phyloP scores from a whole-genome alignment of 2,888 invertebrate genomes.

The Baronia brevicornis region DNA sequence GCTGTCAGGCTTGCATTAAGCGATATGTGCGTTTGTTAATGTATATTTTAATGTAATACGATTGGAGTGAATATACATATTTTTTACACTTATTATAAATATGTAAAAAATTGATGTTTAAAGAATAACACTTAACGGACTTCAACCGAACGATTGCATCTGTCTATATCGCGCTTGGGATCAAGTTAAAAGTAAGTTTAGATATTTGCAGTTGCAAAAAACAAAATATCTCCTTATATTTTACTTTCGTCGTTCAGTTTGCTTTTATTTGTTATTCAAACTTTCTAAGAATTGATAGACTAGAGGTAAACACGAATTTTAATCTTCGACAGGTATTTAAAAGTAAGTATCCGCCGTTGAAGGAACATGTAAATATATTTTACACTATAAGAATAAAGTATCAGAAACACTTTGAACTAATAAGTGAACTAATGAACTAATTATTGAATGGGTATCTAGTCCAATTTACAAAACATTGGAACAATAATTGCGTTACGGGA shows the following conservation, averaged over 20 bases:
- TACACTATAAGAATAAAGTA: constrained; percentile 33
- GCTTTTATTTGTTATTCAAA: constrained; percentile 7
- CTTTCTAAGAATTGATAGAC: constrained; percentile 33
- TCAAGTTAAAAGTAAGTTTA: constrained; percentile 72
- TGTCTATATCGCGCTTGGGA: constrained; percentile 71
- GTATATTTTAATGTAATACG: constrained; percentile 29
- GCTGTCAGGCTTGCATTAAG: constrained; percentile 43
- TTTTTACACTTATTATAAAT: constrained; percentile 6
- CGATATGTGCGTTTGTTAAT: constrained; percentile 28
- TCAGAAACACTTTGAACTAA: constrained; percentile 10
- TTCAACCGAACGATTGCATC: constrained; percentile 31
- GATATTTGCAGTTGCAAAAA: constrained; percentile 7
- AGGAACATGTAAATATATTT: constrained; percentile 52
- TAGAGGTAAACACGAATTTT: constrained; percentile 50
- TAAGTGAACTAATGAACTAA: too few relatives aligned
- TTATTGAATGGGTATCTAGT: too few relatives aligned
- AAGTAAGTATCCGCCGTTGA: constrained; percentile 37
- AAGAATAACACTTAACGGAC: constrained; percentile 13
- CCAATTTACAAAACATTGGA: constrained; percentile 43
- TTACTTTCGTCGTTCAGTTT: constrained; percentile 12
- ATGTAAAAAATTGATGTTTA: constrained; percentile 18
- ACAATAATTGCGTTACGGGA: constrained; percentile 25
- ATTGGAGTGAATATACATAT: too few relatives aligned
- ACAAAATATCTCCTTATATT: neutral
- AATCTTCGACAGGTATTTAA: constrained; percentile 48